Conservation (phyloP, 1,140 invertebrate genomes). For the Hyles vespertilio region DNA sequence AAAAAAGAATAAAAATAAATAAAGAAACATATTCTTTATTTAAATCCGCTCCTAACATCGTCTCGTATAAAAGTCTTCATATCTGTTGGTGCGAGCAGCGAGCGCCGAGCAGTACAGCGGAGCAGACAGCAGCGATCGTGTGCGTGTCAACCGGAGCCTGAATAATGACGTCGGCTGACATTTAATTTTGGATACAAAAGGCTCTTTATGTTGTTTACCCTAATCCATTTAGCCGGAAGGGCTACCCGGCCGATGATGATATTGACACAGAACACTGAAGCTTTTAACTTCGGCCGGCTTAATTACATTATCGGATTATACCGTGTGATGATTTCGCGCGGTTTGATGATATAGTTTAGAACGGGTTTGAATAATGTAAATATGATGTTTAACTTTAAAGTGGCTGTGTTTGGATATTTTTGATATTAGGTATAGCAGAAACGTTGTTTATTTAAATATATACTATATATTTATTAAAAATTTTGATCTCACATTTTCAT, state of each 20-base stretch:
- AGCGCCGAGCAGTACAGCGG: background rate
- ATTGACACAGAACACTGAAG: slow-evolving; percentile 48
- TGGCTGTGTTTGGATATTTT: too few relatives aligned
- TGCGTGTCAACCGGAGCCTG: slow-evolving; percentile 48
- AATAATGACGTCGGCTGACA: slow-evolving; percentile 68
- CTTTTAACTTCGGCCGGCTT: slow-evolving; percentile 52
- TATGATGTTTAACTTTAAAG: too few relatives aligned
- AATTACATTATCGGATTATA: slow-evolving; percentile 47
- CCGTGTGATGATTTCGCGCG: background rate
- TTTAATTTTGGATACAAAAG: slow-evolving; percentile 73
- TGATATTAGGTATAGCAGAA: too few relatives aligned
- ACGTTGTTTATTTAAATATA: too few relatives aligned
- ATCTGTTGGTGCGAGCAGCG: slow-evolving; percentile 4
- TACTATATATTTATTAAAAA: too few relatives aligned
- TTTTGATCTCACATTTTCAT: too few relatives aligned
- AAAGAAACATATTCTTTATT: too few relatives aligned
- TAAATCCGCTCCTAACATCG: background rate
- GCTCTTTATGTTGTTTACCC: slow-evolving; percentile 70
- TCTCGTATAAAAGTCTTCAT: background rate
- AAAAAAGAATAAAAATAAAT: too few relatives aligned
- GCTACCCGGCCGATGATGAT: slow-evolving; percentile 34
- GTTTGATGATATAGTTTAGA: background rate
- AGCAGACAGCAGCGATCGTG: slow-evolving; percentile 24
- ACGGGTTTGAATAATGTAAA: background rate
- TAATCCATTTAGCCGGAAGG: slow-evolving; percentile 57